A percentile compares a stretch with the other conserved stretches of the same genome.
These are phyloP conservation scores for Cordylochernes scorpioides DNA, from an alignment of 2,888 invertebrate species.

Conservation along the genomic window DNA sequence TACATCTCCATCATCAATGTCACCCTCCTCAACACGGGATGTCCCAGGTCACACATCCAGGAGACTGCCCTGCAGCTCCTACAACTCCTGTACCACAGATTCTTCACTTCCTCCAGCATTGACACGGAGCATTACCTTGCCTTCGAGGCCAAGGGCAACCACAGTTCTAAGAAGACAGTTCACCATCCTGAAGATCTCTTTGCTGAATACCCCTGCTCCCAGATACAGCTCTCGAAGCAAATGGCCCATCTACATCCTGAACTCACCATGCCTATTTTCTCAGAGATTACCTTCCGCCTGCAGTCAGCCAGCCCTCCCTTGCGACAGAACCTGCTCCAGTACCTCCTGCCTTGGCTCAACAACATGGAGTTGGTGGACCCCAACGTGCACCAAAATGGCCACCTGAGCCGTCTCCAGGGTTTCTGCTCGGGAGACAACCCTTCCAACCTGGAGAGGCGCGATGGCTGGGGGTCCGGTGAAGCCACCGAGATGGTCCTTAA, in stretches of 20 bases:
- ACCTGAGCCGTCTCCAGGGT: conserved; percentile 10
- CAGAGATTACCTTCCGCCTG: conserved; percentile 87
- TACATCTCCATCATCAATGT: conserved; percentile 93
- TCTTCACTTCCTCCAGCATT: conserved; percentile 32
- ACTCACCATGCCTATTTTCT: conserved; percentile 96
- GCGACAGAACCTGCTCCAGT: conserved; percentile 62
- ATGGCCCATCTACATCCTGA: conserved; percentile 82
- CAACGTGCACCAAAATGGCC: conserved; percentile 42
- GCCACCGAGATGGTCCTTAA: conserved; percentile 99
- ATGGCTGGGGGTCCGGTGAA: conserved; percentile 92
- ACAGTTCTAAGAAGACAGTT: conserved; percentile 6
- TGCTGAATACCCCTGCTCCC: conserved; percentile 40
- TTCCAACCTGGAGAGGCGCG: conserved; percentile 20
- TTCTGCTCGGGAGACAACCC: conserved; percentile 10
- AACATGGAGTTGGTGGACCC: conserved; percentile 96
- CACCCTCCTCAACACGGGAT: conserved; percentile 82
- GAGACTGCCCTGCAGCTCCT: conserved; percentile 78
- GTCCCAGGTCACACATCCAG: conserved; percentile 66
- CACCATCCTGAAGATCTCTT: conserved; percentile 12
- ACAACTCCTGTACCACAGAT: conserved; percentile 67
- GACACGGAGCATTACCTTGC: too few relatives aligned
- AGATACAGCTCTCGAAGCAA: conserved; percentile 68
- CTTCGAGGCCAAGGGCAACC: too few relatives aligned
- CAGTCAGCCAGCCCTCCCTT: conserved; percentile 84
- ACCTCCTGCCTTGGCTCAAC: conserved; percentile 83